Percentiles rank a stretch among this genome's conserved stretches.
Conservation (phyloP, 1,140 invertebrate species). For the Meloidogyne chitwoodi region DNA sequence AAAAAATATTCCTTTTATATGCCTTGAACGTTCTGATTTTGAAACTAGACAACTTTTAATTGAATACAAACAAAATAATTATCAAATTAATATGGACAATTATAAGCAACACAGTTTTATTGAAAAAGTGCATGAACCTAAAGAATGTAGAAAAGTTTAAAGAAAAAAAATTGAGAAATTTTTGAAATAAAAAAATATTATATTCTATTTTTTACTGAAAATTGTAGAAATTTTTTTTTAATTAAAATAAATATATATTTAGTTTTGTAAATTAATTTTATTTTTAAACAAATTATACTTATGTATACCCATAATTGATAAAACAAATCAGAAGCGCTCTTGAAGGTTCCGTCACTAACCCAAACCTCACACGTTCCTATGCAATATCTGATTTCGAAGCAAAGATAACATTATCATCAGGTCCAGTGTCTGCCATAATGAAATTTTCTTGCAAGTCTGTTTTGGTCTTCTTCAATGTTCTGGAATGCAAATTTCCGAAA, state of each 20-base stretch:
- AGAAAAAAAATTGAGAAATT: background rate
- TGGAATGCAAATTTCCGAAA: background rate
- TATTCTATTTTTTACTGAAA: too few relatives aligned
- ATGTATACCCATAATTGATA: background rate
- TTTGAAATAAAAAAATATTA: too few relatives aligned
- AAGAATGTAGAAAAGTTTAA: background rate
- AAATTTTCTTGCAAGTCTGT: background rate
- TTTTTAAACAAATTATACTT: too few relatives aligned
- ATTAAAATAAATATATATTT: too few relatives aligned
- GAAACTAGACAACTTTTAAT: slow-evolving; percentile 31
- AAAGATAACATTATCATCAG: background rate
- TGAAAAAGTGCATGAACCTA: background rate
- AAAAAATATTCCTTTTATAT: slow-evolving; percentile 32
- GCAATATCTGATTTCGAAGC: background rate
- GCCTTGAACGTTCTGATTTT: slow-evolving; percentile 30
- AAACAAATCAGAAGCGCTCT: background rate
- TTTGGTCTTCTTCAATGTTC: background rate
- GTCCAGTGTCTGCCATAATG: background rate
- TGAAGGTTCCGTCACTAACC: background rate
- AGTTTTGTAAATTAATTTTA: too few relatives aligned
- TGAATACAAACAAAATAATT: background rate
- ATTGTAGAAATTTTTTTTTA: too few relatives aligned
- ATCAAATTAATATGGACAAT: background rate
- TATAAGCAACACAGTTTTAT: background rate
- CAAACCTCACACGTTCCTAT: background rate